These are phyloP conservation scores for Hemicordylus capensis DNA, from an alignment of 2,113 vertebrate species.

Conservation along the genomic window DNA sequence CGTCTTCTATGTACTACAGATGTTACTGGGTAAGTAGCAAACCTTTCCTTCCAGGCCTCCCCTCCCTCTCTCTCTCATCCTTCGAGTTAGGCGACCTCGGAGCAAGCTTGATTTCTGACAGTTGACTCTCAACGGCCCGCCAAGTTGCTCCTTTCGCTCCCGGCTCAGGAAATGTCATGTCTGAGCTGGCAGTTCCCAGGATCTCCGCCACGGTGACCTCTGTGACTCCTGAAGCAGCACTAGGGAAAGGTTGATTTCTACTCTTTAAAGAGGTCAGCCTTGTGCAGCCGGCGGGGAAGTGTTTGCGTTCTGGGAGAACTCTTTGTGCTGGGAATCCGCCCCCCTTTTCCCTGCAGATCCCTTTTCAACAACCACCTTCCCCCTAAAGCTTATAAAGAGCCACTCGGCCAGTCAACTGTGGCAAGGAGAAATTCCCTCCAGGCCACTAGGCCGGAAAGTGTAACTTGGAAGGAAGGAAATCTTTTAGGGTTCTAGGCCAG, in stretches of 20 bases:
- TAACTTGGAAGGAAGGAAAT: background rate
- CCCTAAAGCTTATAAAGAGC: background rate
- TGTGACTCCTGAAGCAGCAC: background rate
- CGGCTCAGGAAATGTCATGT: background rate
- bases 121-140: no score
- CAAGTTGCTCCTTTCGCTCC: background rate
- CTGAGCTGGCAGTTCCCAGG: background rate
- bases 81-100: background rate
- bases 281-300: background rate
- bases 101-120: background rate
- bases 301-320: no score
- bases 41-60: background rate
- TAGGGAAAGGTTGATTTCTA: background rate
- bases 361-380: background rate
- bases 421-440: background rate
- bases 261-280: background rate
- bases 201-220: background rate
- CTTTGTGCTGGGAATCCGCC: no score
- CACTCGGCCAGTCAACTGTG: background rate
- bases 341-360: background rate
- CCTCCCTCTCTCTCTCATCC: background rate
- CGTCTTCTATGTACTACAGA: slow-evolving; percentile 97
- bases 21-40: slow-evolving; percentile 92
- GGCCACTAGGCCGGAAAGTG: background rate
- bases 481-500: no score